Evolutionary conservation across 2,888 invertebrate genomes (phyloP), one percentile per base, ranked within the genome.

Genomic region (Apodemia zela): DNA sequence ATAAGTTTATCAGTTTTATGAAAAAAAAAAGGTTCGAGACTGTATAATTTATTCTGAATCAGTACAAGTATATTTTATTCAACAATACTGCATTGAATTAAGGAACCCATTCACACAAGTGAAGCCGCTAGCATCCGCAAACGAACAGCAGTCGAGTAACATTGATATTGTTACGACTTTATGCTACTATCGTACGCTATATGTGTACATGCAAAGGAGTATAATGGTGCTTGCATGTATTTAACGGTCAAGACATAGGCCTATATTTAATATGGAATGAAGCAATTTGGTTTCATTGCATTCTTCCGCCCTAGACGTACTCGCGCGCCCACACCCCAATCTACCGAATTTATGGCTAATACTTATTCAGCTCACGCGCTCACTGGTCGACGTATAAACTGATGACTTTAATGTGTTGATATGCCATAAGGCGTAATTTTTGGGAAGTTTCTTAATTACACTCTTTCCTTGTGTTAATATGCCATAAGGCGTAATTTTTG

Each of bases 311-410:
- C 54, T 54, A 54, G 54, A 54, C 54, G 54, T 54, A 42, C 38
- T 76, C 78, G 73, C 78, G 79, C 83, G 79, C 84, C 84, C 75
- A 83, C 84, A 72, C 76, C 66, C 65, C 73, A 78, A 73, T 76
- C 75, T 72, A 69, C 71, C 62, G 59, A 67, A 63, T 64, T 54
- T 47, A 62, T 59, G 67, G 67, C 59, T 63, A 25, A 54, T 54
- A 25, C 25, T 54, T 54, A 54, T 54, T 54, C 54, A 54, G 54
- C 5, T 25, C 54, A 54, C 54, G 54, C 54, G 54, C 25, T 25
- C 54, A 25, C 18, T 54, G 54, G 54, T 13, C 54, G 54, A 54
- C 54, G 21, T 21, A 54, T 25, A 54, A 54, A 54, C 54, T 15
- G 21, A 54, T 0, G 21, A 54, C 54, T 25, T 45, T 7, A n/a